phyloP scores from a whole-genome alignment of 2,888 invertebrate species.

The Listrodromus nycthemerus region DNA sequence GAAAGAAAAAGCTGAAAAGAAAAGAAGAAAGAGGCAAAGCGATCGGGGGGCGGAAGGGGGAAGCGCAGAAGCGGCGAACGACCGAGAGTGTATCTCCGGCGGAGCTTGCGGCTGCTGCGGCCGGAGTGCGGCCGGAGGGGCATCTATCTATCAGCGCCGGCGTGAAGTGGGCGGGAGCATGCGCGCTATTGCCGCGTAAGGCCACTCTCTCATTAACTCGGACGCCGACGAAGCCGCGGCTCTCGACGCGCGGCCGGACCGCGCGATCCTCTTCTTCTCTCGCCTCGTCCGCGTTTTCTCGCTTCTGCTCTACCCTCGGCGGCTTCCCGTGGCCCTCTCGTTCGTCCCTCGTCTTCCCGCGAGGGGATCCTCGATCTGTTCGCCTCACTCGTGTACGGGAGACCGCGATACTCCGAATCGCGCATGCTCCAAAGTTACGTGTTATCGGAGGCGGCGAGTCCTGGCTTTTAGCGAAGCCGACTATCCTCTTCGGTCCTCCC shows the following conservation, averaged over 20 bases:
- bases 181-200: slow-evolving; percentile 83
- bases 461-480: slow-evolving; percentile 57
- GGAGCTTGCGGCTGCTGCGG: slow-evolving; percentile 35
- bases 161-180: slow-evolving; percentile 85
- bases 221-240: slow-evolving; percentile 87
- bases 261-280: slow-evolving; percentile 66
- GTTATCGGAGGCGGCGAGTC: slow-evolving; percentile 71
- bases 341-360: slow-evolving; percentile 40
- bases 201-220: slow-evolving; percentile 84
- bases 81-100: slow-evolving; percentile 20
- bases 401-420: slow-evolving; percentile 52
- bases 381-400: slow-evolving; percentile 17
- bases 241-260: slow-evolving; percentile 86
- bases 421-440: slow-evolving; percentile 72
- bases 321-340: slow-evolving; percentile 68
- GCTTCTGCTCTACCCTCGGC: slow-evolving; percentile 73
- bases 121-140: slow-evolving; percentile 77
- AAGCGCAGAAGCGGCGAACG: slow-evolving; percentile 32
- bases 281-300: slow-evolving; percentile 14
- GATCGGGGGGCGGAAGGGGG: slow-evolving; percentile 54
- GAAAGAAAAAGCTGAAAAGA: slow-evolving; percentile 9
- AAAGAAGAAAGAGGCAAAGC: slow-evolving; percentile 16
- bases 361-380: slow-evolving; percentile 44
- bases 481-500: slow-evolving; percentile 36
- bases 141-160: slow-evolving; percentile 85